Base-by-base conservation (phyloP, 2,113 vertebrate genomes). In the Tetrax tetrax region DNA sequence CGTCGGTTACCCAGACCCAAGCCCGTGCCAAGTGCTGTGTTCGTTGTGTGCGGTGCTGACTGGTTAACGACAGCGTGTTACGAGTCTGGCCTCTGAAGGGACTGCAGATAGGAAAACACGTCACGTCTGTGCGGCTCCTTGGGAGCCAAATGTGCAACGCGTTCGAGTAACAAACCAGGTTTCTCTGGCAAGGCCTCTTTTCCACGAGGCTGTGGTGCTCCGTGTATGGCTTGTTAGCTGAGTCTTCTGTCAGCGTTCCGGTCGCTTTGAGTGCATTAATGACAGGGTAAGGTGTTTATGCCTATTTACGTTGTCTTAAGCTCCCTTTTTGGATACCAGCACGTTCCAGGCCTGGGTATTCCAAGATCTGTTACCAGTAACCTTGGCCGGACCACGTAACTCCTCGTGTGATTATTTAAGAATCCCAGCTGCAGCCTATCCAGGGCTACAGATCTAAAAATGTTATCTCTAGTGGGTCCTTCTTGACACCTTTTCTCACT, bases 1-100 rank as follows among this genome's bases (percentile, higher is more conserved):
- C 19, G 11, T 9, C 6, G 0, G 11, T 8, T 16, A 2, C 14
- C 45, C 79, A 11, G 10, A 6, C 3, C 57, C 16, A 3, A 3
- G 35, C 4, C 22, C 5, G 0, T 19, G 41, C 10, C 9, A 23
- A 56, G 31, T 5, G 45, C 10, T 53, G 24, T 24, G 12, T 24
- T 59, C 17, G 3, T 25, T 35, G 27, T 1, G 1, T 13, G 4
- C 9, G 8, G 14, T 28, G 53, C 53, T 37, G 35, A 6, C 57
- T 29, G 81, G 29, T 21, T 22, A 51, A 11, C 24, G 56, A 14
- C 35, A 8, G 6, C 1, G 8, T 18, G 3, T 27, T 15, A 31
- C 51, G 65, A 5, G 51, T 25, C 22, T 66, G 87, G 53, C 61
- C 53, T 68, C 53, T 23, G 7, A 21, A 33, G 78, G 69, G 53